Percentiles rank a stretch among this genome's conserved stretches.
Conservation (phyloP, 1,140 invertebrate genomes). For the Asbolus verrucosus region DNA sequence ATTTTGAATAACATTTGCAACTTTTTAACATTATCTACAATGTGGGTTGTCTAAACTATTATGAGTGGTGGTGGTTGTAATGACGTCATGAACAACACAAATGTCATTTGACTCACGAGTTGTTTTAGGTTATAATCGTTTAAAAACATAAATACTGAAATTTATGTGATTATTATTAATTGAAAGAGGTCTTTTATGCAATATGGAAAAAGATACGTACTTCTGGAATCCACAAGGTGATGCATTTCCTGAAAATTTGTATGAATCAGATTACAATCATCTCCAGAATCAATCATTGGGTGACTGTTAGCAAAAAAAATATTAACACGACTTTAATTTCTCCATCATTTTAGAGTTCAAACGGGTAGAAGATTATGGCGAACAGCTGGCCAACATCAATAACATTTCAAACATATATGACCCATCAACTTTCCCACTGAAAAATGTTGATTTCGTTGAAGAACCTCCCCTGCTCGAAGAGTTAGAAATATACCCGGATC, state of each 20-base stretch:
- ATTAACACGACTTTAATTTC: no score
- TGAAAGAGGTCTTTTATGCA: no score
- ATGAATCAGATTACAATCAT: slow-evolving; percentile 56
- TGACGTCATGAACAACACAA: no score
- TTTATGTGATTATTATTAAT: no score
- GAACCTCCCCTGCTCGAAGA: slow-evolving; percentile 91
- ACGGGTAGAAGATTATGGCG: slow-evolving; percentile 51
- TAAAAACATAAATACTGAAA: no score
- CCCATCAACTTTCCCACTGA: slow-evolving; percentile 53
- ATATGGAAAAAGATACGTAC: slow-evolving; percentile 1
- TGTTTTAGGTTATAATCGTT: no score
- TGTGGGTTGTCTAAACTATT: no score
- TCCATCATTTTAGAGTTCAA: slow-evolving; percentile 55
- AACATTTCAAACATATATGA: slow-evolving; percentile 60
- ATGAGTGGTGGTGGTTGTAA: no score
- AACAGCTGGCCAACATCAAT: background rate
- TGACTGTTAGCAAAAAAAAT: no score
- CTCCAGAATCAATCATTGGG: slow-evolving; percentile 53
- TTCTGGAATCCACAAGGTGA: slow-evolving; percentile 22
- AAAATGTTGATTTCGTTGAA: slow-evolving; percentile 67
- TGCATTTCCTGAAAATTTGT: slow-evolving; percentile 30
- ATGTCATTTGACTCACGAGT: no score
- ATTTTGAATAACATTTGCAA: no score
- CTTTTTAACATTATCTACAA: no score
- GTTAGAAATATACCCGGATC: slow-evolving; percentile 92